Percentiles rank a stretch among this genome's conserved stretches.
phyloP scores from a whole-genome alignment of 2,888 invertebrate genomes.

The Tachina grossa region DNA sequence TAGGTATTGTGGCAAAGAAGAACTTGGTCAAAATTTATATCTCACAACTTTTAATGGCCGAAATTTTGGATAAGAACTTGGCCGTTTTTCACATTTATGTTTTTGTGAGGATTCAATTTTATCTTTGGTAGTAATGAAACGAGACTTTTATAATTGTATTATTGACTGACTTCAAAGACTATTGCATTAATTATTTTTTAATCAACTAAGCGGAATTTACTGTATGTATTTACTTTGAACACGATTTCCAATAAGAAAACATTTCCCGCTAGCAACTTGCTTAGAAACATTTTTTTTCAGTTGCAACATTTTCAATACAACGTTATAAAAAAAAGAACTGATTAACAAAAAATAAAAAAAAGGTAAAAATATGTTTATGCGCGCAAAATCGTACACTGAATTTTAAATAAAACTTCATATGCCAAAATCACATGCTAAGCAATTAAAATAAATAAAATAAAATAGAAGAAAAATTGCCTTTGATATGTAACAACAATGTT shows the following conservation, averaged over 20 bases:
- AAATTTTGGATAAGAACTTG: no score
- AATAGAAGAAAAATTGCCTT: slow-evolving; percentile 13
- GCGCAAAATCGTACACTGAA: slow-evolving; percentile 7
- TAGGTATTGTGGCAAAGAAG: no score
- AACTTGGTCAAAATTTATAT: no score
- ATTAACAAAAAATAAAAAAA: neutral
- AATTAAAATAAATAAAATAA: neutral
- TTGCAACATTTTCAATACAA: neutral
- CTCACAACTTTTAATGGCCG: no score
- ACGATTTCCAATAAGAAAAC: no score
- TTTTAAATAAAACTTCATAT: slow-evolving; percentile 1
- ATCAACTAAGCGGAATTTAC: no score
- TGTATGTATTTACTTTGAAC: neutral
- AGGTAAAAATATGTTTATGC: neutral
- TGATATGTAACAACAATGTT: slow-evolving; percentile 29
- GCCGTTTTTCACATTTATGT: no score
- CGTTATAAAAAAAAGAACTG: neutral
- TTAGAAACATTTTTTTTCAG: neutral
- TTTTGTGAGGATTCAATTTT: no score
- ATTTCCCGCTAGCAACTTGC: neutral
- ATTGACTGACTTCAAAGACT: no score
- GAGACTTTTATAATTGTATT: no score
- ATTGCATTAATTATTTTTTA: no score
- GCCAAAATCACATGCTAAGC: neutral
- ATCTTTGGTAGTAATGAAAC: no score